Conservation (phyloP, 2,888 invertebrate genomes). For the Drosophila testacea region DNA sequence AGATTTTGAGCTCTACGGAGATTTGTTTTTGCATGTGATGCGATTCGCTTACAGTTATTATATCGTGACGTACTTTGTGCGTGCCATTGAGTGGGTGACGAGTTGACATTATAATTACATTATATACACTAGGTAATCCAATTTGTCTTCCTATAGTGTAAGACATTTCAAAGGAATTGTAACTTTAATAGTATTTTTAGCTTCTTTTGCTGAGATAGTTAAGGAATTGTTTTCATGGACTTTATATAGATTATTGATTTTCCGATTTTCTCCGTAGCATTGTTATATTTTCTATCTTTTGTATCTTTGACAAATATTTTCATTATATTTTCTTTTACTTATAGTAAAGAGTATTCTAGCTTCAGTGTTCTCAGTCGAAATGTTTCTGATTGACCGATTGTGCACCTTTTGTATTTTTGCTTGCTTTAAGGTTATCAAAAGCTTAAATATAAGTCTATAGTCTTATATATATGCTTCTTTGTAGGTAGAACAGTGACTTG, state of each 20-base stretch:
- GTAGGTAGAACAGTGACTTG: not conserved
- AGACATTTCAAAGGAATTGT: not conserved
- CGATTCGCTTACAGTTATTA: conserved; percentile 47
- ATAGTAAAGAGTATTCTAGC: not conserved
- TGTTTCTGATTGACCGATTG: conserved; percentile 5
- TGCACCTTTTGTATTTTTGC: conserved; percentile 2
- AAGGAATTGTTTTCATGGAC: too few relatives aligned
- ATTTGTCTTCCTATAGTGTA: not conserved
- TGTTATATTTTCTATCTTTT: not conserved
- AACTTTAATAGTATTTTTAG: not conserved
- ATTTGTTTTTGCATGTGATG: conserved; percentile 54
- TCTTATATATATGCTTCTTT: not conserved
- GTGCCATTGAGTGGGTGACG: conserved; percentile 31
- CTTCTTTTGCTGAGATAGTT: too few relatives aligned
- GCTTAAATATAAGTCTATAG: not conserved
- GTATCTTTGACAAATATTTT: not conserved
- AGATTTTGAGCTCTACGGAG: conserved; percentile 49
- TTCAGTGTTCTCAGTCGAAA: not conserved
- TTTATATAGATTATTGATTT: too few relatives aligned
- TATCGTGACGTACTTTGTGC: conserved; percentile 29
- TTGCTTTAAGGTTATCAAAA: conserved; percentile 5
- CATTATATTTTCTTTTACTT: not conserved
- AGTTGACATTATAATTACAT: conserved; percentile 21
- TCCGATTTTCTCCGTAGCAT: not conserved
- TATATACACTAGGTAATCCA: not conserved